phyloP scores from a whole-genome alignment of 2,797 vertebrate species.

The Sylvilagus floridanus region DNA sequence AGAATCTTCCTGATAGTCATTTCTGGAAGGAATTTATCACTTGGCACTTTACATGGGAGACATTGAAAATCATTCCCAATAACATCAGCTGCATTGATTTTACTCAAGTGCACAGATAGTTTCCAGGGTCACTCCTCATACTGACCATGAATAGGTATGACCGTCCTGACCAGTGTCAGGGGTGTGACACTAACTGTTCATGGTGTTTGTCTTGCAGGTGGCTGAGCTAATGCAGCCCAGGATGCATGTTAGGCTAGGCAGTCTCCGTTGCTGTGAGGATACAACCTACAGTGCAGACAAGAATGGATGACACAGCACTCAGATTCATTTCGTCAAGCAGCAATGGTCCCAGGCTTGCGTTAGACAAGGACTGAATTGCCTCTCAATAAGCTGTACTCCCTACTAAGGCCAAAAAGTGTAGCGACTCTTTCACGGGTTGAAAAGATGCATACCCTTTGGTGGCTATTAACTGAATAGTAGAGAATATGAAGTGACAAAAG shows the following conservation, averaged over 20 bases:
- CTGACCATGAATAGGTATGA: neutral
- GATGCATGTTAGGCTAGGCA: neutral
- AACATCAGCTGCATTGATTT: neutral
- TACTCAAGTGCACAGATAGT: neutral
- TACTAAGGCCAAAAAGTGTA: neutral
- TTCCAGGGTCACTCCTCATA: neutral
- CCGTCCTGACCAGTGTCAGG: neutral
- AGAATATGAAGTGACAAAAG: neutral
- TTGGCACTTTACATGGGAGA: neutral
- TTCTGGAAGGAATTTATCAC: constrained; percentile 12
- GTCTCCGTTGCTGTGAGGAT: neutral
- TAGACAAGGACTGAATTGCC: neutral
- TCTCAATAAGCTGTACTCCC: neutral
- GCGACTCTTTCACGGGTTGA: neutral
- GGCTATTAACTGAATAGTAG: neutral
- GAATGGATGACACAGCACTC: neutral
- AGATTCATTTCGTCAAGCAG: neutral
- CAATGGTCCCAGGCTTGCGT: neutral
- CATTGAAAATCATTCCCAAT: constrained; percentile 8
- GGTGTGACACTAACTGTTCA: neutral
- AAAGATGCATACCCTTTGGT: neutral
- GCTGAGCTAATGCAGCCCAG: neutral
- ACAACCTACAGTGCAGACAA: neutral
- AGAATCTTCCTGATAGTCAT: constrained; percentile 21
- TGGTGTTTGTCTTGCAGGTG: neutral